Evolutionary conservation across 35 echinoderm and acorn worm genomes (phyloP), one percentile per base, ranked within the genome.

Genomic region (Stichopus chloronotus): DNA sequence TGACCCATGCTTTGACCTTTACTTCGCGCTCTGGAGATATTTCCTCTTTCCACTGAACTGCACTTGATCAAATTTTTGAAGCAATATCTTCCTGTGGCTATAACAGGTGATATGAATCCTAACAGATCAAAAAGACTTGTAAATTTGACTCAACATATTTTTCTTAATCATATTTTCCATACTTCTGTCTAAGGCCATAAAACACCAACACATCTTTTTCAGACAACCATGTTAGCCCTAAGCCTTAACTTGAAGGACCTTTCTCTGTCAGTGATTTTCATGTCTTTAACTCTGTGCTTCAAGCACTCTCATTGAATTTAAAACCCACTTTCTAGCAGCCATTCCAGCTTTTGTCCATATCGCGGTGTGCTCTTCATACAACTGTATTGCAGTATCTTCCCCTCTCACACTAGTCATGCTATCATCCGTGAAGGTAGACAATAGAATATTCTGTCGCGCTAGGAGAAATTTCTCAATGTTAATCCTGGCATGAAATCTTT

Each of bases 201-300:
- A 94, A 94, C 55, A 79, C 71, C 79, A 94, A 94, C 53, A 78
- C 25, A 94, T 94, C 92, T 16, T 24, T 78, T 10, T 94, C 92
- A 5, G 84, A 72, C 19, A 77, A 59, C 92, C 92, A 94, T 4
- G 72, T 88, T 80, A 89, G 25, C 2, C 92, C 92, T 72, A 93
- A 77, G 5, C 81, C 43, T 59, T 94, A 89, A 8, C 78, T 43
- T 78, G 83, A 94, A 58, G 86, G 86, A n/a, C 72, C 63, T 79
- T 89, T 76, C 19, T 60, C 53, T 94, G 5, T 85, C 53, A 4
- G 20, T 87, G 4, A 89, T 12, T 76, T 90, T 74, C 24, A 81
- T 58, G 17, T 57, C 80, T 90, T 88, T 90, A 78, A 87, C 78
- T 81, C 93, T 94, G 16, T 90, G 22, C 52, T 63, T 90, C 93